Evolutionary conservation across 2,113 vertebrate genomes (phyloP), one percentile per base, ranked within the genome.

Genomic region (Hipposideros armiger): DNA sequence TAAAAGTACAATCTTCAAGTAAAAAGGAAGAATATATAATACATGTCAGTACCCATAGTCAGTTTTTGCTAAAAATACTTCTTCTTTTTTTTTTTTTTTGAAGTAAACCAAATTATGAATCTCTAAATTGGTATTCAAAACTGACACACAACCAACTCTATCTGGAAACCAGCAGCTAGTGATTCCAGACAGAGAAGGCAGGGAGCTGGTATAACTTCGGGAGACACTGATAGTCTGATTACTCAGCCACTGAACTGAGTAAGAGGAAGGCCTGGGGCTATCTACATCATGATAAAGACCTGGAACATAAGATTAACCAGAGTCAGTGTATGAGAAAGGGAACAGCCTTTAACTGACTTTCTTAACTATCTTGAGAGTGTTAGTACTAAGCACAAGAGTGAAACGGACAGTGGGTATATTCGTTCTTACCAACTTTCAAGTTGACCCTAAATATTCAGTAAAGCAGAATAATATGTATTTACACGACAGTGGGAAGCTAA

Each of bases 261-360:
- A 90, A 92, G 82, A 96, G 86, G 86, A 97, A 95, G 91, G 40
- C 16, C 52, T 60, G 7, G 17, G 15, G 47, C 91, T 98, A 95
- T 95, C 97, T 95, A 93, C 83, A 96, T 85, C 95, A 90, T 7
- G 95, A 95, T 96, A 96, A 95, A 92, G 50, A 73, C 4, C 73
- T 56, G 6, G 17, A 78, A 81, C n/a, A 87, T 36, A 50, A 96
- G 82, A 94, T 96, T 94, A 93, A 94, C 24, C 15, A 60, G 47
- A 42, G 40, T 80, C 50, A 4, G 45, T 50, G 28, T 92, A 66
- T 89, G 58, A 90, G 80, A 87, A 94, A 60, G 74, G 40, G 50
- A 96, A 56, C 86, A 62, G n/a, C 28, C 15, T 64, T 86, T 96
- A 96, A 96, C 84, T 97, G 96, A 96, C 88, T 81, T 96, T 93